Evolutionary conservation across 2,113 vertebrate species (phyloP), one percentile per base, ranked within the genome.

Genomic region (Cynocephalus volans): DNA sequence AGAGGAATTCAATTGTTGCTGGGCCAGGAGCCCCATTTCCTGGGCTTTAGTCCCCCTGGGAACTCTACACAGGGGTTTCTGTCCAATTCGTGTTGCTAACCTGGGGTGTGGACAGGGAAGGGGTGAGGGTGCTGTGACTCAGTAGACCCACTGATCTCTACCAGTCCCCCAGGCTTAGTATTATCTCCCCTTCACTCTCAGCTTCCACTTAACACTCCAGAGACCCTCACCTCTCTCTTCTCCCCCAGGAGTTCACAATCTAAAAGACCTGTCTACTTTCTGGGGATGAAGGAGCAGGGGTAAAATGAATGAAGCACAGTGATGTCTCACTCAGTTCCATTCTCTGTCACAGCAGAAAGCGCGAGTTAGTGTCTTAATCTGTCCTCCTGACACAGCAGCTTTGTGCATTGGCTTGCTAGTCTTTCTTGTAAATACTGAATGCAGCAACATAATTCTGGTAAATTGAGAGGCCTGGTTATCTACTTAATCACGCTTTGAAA

Each of bases 361-460:
- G 60, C 80, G 26, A 67, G 50, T 80, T 23, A 60, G 3, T 33
- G 45, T 36, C 60, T 67, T 91, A 17, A 62, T n/a, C 23, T 12
- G 12, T 80, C 75, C 36, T 58, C 69, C 60, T 48, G 69, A 85
- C 14, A 65, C 60, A 17, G 36, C 5, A 72, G 28, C 41, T 89
- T 18, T 89, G 87, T 45, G 65, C n/a, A 14, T 50, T 33, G 72
- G 48, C 54, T 81, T 89, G 85, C 60, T 56, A n/a, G 72, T 65
- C 52, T 31, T 92, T 73, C 79, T 83, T 41, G 1, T 90, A 56
- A 94, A 87, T 28, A 75, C 56, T 45, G 79, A 92, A 72, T 62
- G 73, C 23, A 85, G 18, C 19, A n/a, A 41, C 41, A 58, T 62
- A n/a, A 84, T 52, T 90, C 24, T 17, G 3, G 52, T 75, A 58